These are phyloP conservation scores for Zonitis immaculata DNA, from an alignment of 2,888 invertebrate genomes.

Conservation along the genomic window DNA sequence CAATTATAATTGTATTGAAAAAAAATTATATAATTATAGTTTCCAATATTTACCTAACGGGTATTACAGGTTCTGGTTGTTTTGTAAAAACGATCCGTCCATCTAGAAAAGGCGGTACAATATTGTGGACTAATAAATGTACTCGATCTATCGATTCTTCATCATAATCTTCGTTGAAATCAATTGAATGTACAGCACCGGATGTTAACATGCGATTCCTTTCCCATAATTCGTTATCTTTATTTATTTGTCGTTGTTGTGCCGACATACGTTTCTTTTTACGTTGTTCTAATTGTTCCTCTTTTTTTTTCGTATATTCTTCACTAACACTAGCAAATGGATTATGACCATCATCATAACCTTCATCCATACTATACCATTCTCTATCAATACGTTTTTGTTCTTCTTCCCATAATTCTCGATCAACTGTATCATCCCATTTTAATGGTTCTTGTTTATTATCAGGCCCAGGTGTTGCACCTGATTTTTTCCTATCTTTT, in stretches of 20 bases:
- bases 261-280: slow-evolving; percentile 92
- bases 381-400: slow-evolving; percentile 88
- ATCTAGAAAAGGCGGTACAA: slow-evolving; percentile 97
- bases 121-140: slow-evolving; percentile 94
- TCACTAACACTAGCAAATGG: slow-evolving; percentile 87
- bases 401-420: slow-evolving; percentile 84
- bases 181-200: slow-evolving; percentile 86
- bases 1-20: too few relatives aligned
- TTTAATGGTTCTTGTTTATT: slow-evolving; percentile 53
- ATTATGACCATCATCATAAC: slow-evolving; percentile 84
- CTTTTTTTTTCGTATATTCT: slow-evolving; percentile 90
- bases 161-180: slow-evolving; percentile 88
- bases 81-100: slow-evolving; percentile 99
- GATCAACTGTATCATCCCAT: slow-evolving; percentile 67
- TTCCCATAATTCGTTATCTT: slow-evolving; percentile 99
- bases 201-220: slow-evolving; percentile 95
- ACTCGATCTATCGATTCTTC: slow-evolving; percentile 94
- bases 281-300: slow-evolving; percentile 85
- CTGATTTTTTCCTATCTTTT: slow-evolving; percentile 61
- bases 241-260: slow-evolving; percentile 93
- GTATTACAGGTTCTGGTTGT: slow-evolving; percentile 98
- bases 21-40: too few relatives aligned
- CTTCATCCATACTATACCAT: slow-evolving; percentile 96
- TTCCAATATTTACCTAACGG: slow-evolving; percentile 68
- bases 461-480: slow-evolving; percentile 58